Conservation (phyloP, 2,888 invertebrate species). For the Nomada ruficornis region DNA sequence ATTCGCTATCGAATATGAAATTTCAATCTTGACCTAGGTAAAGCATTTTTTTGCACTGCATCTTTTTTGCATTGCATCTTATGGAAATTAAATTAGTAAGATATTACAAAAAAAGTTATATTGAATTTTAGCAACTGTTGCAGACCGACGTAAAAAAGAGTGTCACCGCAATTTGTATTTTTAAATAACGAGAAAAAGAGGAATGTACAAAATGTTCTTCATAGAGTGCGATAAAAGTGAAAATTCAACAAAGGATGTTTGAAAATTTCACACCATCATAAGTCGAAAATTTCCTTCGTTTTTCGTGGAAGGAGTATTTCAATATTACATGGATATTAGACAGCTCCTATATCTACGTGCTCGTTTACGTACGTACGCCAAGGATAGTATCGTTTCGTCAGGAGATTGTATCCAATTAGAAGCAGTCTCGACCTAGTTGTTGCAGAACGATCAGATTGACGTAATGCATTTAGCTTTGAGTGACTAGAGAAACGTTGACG, state of each 20-base stretch:
- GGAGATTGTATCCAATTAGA: slow-evolving; percentile 60
- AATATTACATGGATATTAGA: background rate
- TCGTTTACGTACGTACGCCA: slow-evolving; percentile 30
- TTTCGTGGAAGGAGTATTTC: background rate
- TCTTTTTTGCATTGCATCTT: too few species aligned
- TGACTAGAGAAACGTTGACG: slow-evolving; percentile 1
- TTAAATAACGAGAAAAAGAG: too few species aligned
- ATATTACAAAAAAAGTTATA: slow-evolving; percentile 16
- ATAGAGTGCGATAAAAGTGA: background rate
- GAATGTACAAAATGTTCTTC: too few species aligned
- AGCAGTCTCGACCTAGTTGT: slow-evolving; percentile 50
- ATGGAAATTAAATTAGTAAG: background rate
- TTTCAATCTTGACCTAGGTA: too few species aligned
- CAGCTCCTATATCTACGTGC: background rate
- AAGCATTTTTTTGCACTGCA: too few species aligned
- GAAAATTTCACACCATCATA: background rate
- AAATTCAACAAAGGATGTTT: background rate
- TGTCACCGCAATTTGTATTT: too few species aligned
- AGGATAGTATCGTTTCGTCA: slow-evolving; percentile 44
- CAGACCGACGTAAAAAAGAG: background rate
- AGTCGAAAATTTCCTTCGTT: background rate
- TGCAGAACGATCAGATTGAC: slow-evolving; percentile 54
- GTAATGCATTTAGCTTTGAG: slow-evolving; percentile 54
- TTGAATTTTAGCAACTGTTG: slow-evolving; percentile 24
- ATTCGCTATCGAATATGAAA: background rate